Evolutionary conservation across 2,113 vertebrate species (phyloP).

Genomic region (Rhagologus leucostigma): DNA sequence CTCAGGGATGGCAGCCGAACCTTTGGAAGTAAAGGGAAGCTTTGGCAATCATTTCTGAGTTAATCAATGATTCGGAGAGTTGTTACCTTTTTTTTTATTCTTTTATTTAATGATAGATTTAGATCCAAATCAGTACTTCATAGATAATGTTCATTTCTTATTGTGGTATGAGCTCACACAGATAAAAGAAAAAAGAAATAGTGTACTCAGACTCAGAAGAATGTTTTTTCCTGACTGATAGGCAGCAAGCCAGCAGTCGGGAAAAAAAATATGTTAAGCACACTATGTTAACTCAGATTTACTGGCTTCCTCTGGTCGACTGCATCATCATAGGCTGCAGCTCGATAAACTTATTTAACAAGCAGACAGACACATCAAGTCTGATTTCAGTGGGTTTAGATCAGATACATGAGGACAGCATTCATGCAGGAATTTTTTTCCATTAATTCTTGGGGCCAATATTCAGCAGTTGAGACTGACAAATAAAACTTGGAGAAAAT

Average conservation of each 20-base stretch:
- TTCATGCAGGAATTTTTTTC: background rate
- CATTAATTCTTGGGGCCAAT: background rate
- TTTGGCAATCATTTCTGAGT: background rate
- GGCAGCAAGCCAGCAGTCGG: background rate
- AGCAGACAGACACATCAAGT: background rate
- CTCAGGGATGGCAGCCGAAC: background rate
- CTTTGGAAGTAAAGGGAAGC: background rate
- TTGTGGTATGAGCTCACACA: background rate
- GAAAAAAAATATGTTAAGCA: background rate
- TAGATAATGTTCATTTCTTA: background rate
- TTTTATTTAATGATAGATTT: background rate
- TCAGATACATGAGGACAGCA: background rate
- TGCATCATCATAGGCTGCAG: background rate
- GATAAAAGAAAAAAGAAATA: background rate
- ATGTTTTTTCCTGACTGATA: background rate
- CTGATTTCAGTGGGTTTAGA: background rate
- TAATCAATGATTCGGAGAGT: background rate
- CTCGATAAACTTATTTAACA: background rate
- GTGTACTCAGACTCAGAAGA: background rate
- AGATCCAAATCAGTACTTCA: background rate
- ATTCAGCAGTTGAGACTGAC: background rate
- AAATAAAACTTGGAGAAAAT: background rate
- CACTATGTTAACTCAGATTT: background rate
- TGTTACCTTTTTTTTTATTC: background rate
- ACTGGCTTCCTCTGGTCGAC: background rate